Base-by-base conservation (phyloP, 1,140 invertebrate species). In the Lasioglossum albipes region DNA sequence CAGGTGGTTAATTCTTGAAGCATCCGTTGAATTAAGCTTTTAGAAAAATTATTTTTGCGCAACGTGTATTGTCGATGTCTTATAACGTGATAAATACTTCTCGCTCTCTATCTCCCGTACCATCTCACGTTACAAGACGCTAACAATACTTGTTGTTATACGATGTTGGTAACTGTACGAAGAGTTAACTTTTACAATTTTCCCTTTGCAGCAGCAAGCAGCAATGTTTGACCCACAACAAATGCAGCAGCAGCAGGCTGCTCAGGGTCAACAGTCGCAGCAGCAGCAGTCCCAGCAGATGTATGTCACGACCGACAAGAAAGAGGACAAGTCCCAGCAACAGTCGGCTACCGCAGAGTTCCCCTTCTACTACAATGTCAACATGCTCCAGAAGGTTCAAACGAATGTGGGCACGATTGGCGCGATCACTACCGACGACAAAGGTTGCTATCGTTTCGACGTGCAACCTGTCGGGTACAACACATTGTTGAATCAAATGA, bases 391-490 rank as follows among this genome's bases (percentile, higher is more conserved):
- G 78, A 94, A 94, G 79, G 92, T 93, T 79, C 92, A 93, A 76
- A 91, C 92, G 72, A 93, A 93, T 57, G 90, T 93, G 18, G 91
- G 92, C 84, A 93, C 92, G 45, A 93, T 93, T 27, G 93, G 93
- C 84, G 89, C 93, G 22, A 93, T 93, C 42, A 92, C 92, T 22
- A 89, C 92, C 36, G 94, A 94, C 64, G 94, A 95, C 69, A 94
- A 94, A 59, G 93, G 92, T 54, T 94, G 93, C 82, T 94, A 94
- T 84, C 91, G 94, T 22, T 95, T 94, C 72, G 94, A 95, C 84
- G 94, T 94, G 2, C 94, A 94, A 79, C 94, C 94, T 12, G 94
- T 94, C 73, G 91, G 93, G 75, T 95, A 95, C 84, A 94, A 94
- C 80, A 94, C 94, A 31, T 85, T 94, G 77, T 89, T 95, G 45